phyloP scores from a whole-genome alignment of 1,140 invertebrate genomes.

The Drosophila sulfurigaster region DNA sequence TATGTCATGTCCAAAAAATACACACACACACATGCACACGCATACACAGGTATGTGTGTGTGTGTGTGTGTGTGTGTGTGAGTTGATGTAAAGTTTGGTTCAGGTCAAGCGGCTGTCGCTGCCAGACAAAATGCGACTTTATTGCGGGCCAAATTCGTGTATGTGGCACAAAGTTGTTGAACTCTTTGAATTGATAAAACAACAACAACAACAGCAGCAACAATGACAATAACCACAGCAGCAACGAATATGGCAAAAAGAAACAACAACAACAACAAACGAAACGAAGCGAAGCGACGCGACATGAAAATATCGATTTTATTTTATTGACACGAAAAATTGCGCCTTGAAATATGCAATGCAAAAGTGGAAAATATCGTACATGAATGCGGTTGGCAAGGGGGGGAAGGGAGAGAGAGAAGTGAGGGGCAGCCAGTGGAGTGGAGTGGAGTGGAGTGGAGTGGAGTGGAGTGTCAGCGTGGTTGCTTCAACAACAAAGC shows the following conservation, averaged over 20 bases:
- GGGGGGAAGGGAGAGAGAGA: not conserved
- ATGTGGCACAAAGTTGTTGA: constrained; percentile 72
- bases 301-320: constrained; percentile 66
- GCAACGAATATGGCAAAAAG: constrained; percentile 12
- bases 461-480: constrained; percentile 20
- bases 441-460: not conserved
- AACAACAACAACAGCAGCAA: constrained; percentile 3
- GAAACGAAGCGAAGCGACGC: constrained; percentile 8
- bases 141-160: constrained; percentile 33
- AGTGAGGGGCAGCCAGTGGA: not conserved
- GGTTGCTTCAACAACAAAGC: constrained; percentile 58
- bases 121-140: constrained; percentile 31
- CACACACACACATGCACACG: constrained; percentile 3
- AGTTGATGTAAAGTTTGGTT: constrained; percentile 1
- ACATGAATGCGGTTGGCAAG: constrained; percentile 9
- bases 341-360: constrained; percentile 80
- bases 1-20: constrained; percentile 12
- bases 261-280: not conserved
- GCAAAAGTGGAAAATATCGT: constrained; percentile 61
- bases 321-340: constrained; percentile 78
- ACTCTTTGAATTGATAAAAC: constrained; percentile 52
- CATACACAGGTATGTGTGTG: not conserved
- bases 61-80: constrained; percentile 1
- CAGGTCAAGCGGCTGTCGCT: constrained; percentile 40
- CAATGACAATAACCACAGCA: not conserved